phyloP scores from a whole-genome alignment of 2,113 vertebrate genomes.

The Columbina picui region DNA sequence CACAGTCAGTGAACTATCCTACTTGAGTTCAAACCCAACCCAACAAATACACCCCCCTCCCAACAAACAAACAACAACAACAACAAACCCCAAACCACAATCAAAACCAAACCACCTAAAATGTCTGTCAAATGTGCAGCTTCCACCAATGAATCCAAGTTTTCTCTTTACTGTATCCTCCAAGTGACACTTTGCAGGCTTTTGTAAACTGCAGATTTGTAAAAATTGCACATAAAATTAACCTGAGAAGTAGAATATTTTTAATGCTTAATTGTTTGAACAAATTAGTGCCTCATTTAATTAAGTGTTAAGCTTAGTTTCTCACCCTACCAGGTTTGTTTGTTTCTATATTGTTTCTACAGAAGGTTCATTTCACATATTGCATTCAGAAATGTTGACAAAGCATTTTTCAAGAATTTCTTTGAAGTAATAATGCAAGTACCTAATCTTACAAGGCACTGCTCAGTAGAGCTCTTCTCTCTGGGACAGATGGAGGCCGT shows the following conservation, averaged over 20 bases:
- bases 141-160: neutral
- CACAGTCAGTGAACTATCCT: constrained; percentile 18
- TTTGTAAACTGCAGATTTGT: neutral
- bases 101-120: neutral
- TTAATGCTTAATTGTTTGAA: neutral
- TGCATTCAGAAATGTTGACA: neutral
- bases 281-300: neutral
- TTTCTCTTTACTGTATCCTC: neutral
- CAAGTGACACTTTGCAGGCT: neutral
- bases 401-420: constrained; percentile 14
- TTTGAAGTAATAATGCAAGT: constrained; percentile 12
- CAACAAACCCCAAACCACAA: too few species aligned
- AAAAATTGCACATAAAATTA: neutral
- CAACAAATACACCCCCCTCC: too few species aligned
- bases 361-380: neutral
- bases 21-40: neutral
- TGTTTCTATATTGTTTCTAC: neutral
- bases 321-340: neutral
- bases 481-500: neutral
- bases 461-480: neutral
- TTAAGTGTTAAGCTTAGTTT: neutral
- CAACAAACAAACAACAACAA: too few species aligned
- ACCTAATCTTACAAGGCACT: neutral
- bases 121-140: neutral
- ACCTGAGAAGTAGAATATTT: neutral